Evolutionary conservation across 2,113 vertebrate genomes (phyloP).

Genomic region (Phaetusa simplex): DNA sequence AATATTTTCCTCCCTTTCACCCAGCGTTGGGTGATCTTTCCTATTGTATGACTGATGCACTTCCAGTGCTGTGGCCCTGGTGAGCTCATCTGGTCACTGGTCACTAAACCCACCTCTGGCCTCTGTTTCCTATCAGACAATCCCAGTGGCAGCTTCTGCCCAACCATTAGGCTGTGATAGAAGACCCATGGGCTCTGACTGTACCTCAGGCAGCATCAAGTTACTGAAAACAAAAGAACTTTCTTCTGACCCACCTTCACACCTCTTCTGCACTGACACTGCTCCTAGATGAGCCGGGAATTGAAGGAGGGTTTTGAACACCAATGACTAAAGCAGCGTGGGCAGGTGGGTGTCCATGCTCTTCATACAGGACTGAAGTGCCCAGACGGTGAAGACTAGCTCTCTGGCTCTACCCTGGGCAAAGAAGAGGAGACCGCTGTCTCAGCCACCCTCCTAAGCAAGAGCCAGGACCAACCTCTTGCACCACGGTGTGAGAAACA

Average conservation of each 20-base stretch:
- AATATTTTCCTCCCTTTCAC: neutral
- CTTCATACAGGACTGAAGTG: neutral
- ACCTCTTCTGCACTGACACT: neutral
- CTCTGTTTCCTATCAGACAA: neutral
- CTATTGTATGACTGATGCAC: neutral
- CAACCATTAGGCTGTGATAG: neutral
- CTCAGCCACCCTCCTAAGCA: neutral
- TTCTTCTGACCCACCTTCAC: neutral
- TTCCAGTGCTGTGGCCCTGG: neutral
- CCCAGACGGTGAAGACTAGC: neutral
- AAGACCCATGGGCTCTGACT: neutral
- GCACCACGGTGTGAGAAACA: neutral
- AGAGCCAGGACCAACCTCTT: neutral
- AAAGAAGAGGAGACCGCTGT: neutral
- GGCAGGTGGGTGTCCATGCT: neutral
- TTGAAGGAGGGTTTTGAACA: neutral
- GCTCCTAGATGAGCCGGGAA: neutral
- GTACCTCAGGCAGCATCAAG: neutral
- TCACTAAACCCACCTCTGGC: neutral
- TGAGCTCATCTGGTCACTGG: neutral
- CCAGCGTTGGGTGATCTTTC: neutral
- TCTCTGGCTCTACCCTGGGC: neutral
- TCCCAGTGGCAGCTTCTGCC: neutral
- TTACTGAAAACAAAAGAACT: neutral
- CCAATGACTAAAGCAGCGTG: neutral